phyloP scores from a whole-genome alignment of 2,113 vertebrate genomes.

The Protomyctophum bolini region DNA sequence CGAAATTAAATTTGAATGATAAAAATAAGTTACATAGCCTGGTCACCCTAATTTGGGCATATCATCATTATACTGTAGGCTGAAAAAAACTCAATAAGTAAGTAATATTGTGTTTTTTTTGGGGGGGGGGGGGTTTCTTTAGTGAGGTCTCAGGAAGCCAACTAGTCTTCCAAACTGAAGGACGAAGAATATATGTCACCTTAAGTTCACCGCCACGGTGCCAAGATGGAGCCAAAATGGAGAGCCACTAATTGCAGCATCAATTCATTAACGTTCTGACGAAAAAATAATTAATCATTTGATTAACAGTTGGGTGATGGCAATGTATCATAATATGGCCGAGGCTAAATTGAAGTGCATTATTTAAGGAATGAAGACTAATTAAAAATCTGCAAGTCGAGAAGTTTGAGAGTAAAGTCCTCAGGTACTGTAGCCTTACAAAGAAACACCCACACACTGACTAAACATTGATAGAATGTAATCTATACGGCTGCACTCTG shows the following conservation, averaged over 20 bases:
- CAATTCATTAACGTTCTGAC: constrained; percentile 73
- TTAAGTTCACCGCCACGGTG: constrained; percentile 31
- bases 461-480: constrained; percentile 65
- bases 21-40: too few relatives aligned
- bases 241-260: constrained; percentile 67
- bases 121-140: too few relatives aligned
- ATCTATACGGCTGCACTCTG: constrained; percentile 27
- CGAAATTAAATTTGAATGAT: too few relatives aligned
- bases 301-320: constrained; percentile 66
- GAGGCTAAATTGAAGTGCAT: constrained; percentile 30
- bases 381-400: constrained; percentile 49
- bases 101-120: too few relatives aligned
- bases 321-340: constrained; percentile 72
- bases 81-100: too few relatives aligned
- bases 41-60: too few relatives aligned
- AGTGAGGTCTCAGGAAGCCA: neutral
- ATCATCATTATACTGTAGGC: too few relatives aligned
- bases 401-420: constrained; percentile 57
- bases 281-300: constrained; percentile 77
- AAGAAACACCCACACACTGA: constrained; percentile 66
- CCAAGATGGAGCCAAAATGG: constrained; percentile 47
- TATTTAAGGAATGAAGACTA: constrained; percentile 64
- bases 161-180: neutral
- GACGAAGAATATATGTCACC: constrained; percentile 28
- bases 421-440: constrained; percentile 47